These are phyloP conservation scores for Phenganax stokvisi DNA, from an alignment of 92 coral and sea anemone species.

Conservation along the genomic window DNA sequence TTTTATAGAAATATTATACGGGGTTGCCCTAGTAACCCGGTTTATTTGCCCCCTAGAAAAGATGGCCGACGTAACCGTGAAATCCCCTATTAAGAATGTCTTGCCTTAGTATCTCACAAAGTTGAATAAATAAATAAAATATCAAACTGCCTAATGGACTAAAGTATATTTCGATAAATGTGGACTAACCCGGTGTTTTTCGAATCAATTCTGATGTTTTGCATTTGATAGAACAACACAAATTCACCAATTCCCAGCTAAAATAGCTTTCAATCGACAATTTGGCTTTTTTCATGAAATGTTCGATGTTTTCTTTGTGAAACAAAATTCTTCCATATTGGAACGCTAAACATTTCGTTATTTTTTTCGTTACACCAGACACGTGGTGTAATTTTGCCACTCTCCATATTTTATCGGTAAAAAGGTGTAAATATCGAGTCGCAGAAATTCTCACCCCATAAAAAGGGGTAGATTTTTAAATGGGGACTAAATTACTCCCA, in stretches of 20 bases:
- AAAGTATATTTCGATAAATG: too few relatives aligned
- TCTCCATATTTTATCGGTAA: neutral
- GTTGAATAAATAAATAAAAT: too few relatives aligned
- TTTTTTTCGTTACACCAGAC: neutral
- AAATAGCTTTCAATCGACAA: neutral
- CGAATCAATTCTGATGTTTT: too few relatives aligned
- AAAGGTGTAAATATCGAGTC: neutral
- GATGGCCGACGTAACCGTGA: too few relatives aligned
- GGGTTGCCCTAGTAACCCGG: too few relatives aligned
- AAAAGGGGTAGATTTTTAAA: neutral
- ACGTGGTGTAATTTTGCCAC: neutral
- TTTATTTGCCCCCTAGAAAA: too few relatives aligned
- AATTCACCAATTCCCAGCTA: neutral
- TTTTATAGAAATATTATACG: too few relatives aligned
- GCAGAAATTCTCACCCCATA: neutral
- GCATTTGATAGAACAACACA: too few relatives aligned
- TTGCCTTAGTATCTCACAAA: too few relatives aligned
- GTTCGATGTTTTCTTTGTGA: neutral
- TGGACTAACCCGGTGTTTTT: too few relatives aligned
- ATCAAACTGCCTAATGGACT: too few relatives aligned
- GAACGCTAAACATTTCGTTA: neutral
- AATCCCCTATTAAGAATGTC: too few relatives aligned
- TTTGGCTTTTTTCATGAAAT: neutral
- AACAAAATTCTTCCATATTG: slow-evolving; percentile 5
- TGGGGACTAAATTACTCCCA: neutral